Percentiles rank a stretch among this genome's conserved stretches.
Conservation (phyloP, 2,113 vertebrate genomes). For the Oryzias celebensis region DNA sequence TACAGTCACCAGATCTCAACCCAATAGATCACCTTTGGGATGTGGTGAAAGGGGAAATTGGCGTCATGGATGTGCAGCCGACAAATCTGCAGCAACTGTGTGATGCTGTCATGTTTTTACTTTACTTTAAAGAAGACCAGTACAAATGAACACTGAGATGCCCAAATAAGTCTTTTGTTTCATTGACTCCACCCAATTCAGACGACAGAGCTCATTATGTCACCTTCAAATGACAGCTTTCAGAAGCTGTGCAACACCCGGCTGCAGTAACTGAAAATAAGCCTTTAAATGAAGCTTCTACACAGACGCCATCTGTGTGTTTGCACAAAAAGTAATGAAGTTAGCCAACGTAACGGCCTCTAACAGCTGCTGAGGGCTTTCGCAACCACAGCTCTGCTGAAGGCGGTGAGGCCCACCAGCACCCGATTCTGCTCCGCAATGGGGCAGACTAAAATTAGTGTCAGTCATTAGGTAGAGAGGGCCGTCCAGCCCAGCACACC, state of each 20-base stretch:
- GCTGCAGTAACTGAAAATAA: background rate
- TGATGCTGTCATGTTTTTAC: too few relatives aligned
- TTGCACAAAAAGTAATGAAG: conserved; percentile 17
- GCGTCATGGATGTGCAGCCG: too few relatives aligned
- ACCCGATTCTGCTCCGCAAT: conserved; percentile 43
- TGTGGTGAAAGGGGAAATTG: too few relatives aligned
- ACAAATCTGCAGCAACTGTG: too few relatives aligned
- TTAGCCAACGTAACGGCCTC: conserved; percentile 28
- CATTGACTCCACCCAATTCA: too few relatives aligned
- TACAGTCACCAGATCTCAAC: too few relatives aligned
- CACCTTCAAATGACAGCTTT: background rate
- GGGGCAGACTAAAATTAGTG: conserved; percentile 69
- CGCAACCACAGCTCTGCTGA: conserved; percentile 23
- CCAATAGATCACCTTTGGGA: too few relatives aligned
- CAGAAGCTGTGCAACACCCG: conserved; percentile 5
- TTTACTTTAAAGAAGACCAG: too few relatives aligned
- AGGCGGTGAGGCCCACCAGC: conserved; percentile 41
- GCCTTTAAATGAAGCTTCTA: conserved; percentile 5
- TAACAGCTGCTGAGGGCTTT: conserved; percentile 31
- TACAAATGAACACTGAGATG: too few relatives aligned
- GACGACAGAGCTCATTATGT: too few relatives aligned
- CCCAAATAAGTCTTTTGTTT: too few relatives aligned
- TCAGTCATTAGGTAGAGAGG: conserved; percentile 50
- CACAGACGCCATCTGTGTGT: conserved; percentile 14
- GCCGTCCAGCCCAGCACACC: conserved; percentile 57